These are phyloP conservation scores for Bradypodion pumilum DNA, from an alignment of 2,797 vertebrate genomes.

Conservation along the genomic window DNA sequence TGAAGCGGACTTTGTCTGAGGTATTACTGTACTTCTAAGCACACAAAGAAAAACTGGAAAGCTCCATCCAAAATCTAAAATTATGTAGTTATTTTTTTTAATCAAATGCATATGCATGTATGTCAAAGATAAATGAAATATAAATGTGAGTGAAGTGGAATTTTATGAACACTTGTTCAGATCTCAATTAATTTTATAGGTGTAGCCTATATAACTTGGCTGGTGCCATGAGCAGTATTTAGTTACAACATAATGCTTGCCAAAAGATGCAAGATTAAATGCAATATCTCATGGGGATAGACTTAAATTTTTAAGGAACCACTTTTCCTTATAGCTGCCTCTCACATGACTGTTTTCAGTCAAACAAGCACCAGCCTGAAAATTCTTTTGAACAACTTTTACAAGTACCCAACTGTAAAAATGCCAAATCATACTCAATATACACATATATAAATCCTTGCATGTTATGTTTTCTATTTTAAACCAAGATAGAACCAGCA, in stretches of 20 bases:
- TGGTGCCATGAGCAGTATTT: conserved; percentile 45
- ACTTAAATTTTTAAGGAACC: conserved; percentile 39
- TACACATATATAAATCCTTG: background rate
- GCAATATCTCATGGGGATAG: background rate
- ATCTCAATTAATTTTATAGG: conserved; percentile 17
- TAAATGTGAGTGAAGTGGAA: conserved; percentile 37
- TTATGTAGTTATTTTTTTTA: background rate
- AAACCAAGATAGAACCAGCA: no score
- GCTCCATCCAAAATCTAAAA: background rate
- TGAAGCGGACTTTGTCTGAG: no score
- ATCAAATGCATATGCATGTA: background rate
- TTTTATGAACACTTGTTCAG: background rate
- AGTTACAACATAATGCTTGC: conserved; percentile 36
- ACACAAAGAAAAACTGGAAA: background rate
- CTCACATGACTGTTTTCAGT: background rate
- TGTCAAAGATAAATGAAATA: background rate
- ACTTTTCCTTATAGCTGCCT: background rate
- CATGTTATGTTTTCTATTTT: background rate
- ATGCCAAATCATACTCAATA: background rate
- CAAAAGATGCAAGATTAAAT: conserved; percentile 42
- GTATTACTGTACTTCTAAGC: background rate
- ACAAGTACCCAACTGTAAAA: background rate
- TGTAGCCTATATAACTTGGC: conserved; percentile 34
- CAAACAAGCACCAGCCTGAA: background rate
- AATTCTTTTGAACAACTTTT: background rate